Percentiles rank a stretch among this genome's conserved stretches.
phyloP scores from a whole-genome alignment of 2,888 invertebrate species.

The Cancer borealis region DNA sequence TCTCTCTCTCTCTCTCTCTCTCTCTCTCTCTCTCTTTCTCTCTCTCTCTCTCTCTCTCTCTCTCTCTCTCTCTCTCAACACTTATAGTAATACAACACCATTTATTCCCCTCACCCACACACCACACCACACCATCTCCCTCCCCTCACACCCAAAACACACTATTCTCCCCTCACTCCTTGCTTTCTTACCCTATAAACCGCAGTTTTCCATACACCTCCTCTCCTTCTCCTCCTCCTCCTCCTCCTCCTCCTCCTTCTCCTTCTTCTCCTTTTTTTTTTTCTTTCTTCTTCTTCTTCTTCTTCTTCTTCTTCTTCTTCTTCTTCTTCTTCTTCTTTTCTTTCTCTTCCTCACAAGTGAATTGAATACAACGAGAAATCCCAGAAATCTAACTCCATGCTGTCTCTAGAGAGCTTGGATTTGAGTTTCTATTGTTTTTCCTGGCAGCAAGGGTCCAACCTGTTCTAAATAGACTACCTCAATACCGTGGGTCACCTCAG shows the following conservation, averaged over 20 bases:
- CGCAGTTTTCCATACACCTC: not conserved
- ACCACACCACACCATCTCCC: not conserved
- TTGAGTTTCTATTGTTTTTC: too few species aligned
- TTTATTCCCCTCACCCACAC: not conserved
- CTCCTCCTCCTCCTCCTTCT: not conserved
- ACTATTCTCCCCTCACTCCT: not conserved
- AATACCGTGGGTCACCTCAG: too few species aligned
- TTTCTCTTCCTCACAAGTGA: too few species aligned
- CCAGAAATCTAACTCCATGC: too few species aligned
- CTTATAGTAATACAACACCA: too few species aligned
- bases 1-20: too few species aligned
- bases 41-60: constrained; percentile 20
- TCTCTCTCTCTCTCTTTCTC: not conserved
- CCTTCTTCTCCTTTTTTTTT: not conserved
- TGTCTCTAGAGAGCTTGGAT: too few species aligned
- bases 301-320: not conserved
- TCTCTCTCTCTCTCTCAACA: not conserved
- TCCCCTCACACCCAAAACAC: not conserved
- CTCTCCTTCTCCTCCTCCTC: too few species aligned
- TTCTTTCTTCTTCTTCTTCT: not conserved
- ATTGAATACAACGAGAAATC: too few species aligned
- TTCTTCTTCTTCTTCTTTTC: not conserved
- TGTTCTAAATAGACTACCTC: too few species aligned
- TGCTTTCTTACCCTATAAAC: not conserved
- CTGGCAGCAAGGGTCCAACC: too few species aligned